These are phyloP conservation scores for Erebia epiphron DNA, from an alignment of 2,888 invertebrate species.

Conservation along the genomic window DNA sequence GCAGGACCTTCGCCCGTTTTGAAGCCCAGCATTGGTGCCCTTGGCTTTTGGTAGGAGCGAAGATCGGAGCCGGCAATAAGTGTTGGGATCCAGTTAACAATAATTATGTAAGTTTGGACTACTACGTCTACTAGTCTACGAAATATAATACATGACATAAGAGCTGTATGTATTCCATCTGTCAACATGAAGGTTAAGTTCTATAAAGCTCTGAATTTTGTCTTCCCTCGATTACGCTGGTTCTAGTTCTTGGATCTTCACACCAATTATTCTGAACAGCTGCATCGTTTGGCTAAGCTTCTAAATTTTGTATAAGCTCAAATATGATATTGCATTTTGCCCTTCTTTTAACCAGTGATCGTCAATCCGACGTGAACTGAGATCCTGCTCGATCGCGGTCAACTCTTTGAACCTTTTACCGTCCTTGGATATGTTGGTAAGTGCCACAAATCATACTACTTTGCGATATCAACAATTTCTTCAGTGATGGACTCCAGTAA, in stretches of 20 bases:
- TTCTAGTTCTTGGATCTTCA: background rate
- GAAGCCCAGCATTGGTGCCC: background rate
- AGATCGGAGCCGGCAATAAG: no score
- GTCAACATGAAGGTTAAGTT: no score
- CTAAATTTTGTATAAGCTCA: background rate
- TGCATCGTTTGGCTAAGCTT: conserved; percentile 1
- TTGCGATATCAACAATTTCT: background rate
- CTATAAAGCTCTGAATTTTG: no score
- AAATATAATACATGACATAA: no score
- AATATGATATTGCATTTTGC: conserved; percentile 5
- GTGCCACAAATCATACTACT: background rate
- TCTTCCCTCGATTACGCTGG: no score
- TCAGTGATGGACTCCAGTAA: no score
- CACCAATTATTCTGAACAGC: background rate
- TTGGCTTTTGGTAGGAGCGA: no score
- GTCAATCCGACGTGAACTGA: conserved; percentile 12
- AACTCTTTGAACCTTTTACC: background rate
- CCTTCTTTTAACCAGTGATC: conserved; percentile 17
- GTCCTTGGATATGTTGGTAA: background rate
- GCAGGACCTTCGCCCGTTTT: background rate
- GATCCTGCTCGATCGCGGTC: background rate
- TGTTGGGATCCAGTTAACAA: background rate
- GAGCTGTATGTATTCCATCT: no score
- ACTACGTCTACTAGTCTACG: no score
- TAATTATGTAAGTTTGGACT: background rate